Conservation (phyloP, 1,140 invertebrate genomes). For the Drosophila pruinosa region DNA sequence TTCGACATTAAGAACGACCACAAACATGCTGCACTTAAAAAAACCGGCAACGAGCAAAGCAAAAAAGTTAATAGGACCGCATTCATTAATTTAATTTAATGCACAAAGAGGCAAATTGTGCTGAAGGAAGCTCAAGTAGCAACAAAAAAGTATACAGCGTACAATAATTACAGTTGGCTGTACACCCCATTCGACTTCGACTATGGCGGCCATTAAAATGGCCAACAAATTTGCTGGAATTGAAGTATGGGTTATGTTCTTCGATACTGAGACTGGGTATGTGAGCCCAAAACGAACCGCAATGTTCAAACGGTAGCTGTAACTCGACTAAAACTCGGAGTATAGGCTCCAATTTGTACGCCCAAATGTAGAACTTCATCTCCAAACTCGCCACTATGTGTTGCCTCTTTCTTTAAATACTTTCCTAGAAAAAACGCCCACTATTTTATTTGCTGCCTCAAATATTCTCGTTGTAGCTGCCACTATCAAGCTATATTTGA, state of each 20-base stretch:
- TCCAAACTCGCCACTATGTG: constrained; percentile 23
- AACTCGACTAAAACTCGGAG: constrained; percentile 57
- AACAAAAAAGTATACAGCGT: constrained; percentile 37
- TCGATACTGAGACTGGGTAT: constrained; percentile 49
- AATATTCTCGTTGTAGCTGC: neutral
- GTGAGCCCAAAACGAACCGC: constrained; percentile 40
- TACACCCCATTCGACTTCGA: constrained; percentile 50
- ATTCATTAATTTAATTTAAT: constrained; percentile 83
- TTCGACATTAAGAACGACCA: neutral
- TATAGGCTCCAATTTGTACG: constrained; percentile 1
- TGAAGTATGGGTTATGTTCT: constrained; percentile 15
- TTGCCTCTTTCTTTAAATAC: constrained; percentile 59
- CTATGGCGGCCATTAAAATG: constrained; percentile 71
- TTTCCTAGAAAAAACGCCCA: constrained; percentile 72
- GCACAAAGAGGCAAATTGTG: constrained; percentile 79
- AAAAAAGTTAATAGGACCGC: constrained; percentile 82
- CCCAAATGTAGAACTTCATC: constrained; percentile 14
- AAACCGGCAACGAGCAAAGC: constrained; percentile 31
- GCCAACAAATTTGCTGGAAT: constrained; percentile 63
- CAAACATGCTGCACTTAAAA: constrained; percentile 43
- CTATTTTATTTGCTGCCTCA: constrained; percentile 45
- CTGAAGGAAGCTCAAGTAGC: constrained; percentile 25
- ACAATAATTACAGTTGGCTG: constrained; percentile 76
- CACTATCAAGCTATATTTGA: too few species aligned
- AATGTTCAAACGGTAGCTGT: constrained; percentile 41